These are phyloP conservation scores for Polypedilum vanderplanki DNA, from an alignment of 1,140 invertebrate species.

Conservation along the genomic window DNA sequence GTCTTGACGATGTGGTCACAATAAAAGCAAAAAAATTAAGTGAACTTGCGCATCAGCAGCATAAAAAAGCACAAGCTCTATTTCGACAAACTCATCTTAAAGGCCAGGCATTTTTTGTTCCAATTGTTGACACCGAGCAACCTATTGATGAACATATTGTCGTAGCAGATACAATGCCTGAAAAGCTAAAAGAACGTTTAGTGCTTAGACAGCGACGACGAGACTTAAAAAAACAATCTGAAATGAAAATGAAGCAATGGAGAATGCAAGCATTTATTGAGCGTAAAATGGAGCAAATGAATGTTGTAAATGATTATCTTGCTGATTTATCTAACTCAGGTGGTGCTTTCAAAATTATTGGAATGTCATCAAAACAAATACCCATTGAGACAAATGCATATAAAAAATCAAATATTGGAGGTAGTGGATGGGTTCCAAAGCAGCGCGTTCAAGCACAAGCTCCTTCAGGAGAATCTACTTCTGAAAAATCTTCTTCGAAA, in stretches of 20 bases:
- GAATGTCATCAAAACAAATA: not conserved
- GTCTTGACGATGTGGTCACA: slow-evolving; percentile 29
- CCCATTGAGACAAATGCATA: not conserved
- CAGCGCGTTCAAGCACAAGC: not conserved
- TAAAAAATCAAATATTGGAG: not conserved
- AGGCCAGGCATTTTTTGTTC: slow-evolving; percentile 31
- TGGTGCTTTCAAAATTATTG: slow-evolving; percentile 20
- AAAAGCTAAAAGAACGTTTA: slow-evolving; percentile 25
- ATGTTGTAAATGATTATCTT: not conserved
- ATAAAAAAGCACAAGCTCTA: not conserved
- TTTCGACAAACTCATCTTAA: slow-evolving; percentile 26
- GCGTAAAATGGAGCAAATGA: not conserved
- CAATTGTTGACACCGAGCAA: slow-evolving; percentile 29
- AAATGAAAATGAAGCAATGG: slow-evolving; percentile 27
- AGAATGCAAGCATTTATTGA: slow-evolving; percentile 19
- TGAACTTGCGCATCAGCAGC: not conserved
- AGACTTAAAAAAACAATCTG: slow-evolving; percentile 25
- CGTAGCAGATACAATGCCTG: slow-evolving; percentile 28
- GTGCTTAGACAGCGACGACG: slow-evolving; percentile 2
- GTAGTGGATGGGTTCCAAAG: slow-evolving; percentile 4
- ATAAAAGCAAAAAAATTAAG: not conserved
- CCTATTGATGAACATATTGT: slow-evolving; percentile 23
- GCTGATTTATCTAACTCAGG: slow-evolving; percentile 9
- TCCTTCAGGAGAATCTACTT: not conserved
- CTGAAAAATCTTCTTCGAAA: slow-evolving; percentile 15